Evolutionary conservation across 2,113 vertebrate species (phyloP), one percentile per base, ranked within the genome.

Genomic region (Haemorhous mexicanus): DNA sequence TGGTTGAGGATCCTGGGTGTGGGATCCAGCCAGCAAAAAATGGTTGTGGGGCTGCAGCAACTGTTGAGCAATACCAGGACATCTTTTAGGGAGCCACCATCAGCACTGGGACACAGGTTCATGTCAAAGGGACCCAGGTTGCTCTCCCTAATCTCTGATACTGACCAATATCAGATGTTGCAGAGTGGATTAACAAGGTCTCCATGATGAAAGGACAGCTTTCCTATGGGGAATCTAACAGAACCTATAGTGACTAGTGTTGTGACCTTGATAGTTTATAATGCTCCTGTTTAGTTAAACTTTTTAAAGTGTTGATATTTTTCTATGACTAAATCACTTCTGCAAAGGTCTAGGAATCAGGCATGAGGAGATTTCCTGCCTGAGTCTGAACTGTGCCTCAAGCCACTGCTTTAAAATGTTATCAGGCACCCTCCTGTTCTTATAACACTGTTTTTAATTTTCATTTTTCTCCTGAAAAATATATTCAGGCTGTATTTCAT

Each of bases 21-120:
- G 13, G 11, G 23, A 84, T 83, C 8, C 37, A 46, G 43, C 37
- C 24, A 53, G 17, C 33, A 43, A 66, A 55, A 79, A 85, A 16
- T 46, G 33, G 20, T 17, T 46, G 11, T 2, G 2, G 17, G n/a
- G 14, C 16, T 19, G 17, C 44, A 35, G 30, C 1, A 10, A 7
- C 59, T 64, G 24, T 21, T 69, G 37, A 64, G n/a, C 22, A 59
- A 5, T 16, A 62, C 11, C 13, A 32, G 10, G 44, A 24, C 2
- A 3, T 63, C 37, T 3, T 1, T 61, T 32, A 28, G 30, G 19
- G 5, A 75, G 21, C 19, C 24, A n/a, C 18, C 6, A 21, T 30
- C 5, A 4, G 15, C 16, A 14, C 13, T 35, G 39, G 28, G 50
- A 58, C 20, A 18, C 0, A 4, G 13, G 17, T 5, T 53, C n/a